Conservation (phyloP, 2,888 invertebrate species). For the Dasysyrphus albostriatus region DNA sequence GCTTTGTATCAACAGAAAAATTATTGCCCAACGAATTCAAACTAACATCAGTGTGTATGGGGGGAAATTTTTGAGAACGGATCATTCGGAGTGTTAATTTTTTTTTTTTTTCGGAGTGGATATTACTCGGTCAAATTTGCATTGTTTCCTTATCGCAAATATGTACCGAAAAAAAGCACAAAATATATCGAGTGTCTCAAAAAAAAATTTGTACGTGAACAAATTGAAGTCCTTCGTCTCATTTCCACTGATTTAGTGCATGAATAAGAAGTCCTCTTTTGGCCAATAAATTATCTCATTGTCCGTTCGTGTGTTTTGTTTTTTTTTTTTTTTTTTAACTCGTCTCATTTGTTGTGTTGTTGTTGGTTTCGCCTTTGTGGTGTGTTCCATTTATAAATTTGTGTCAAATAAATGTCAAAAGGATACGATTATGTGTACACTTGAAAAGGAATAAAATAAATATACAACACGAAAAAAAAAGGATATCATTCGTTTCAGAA, state of each 20-base stretch:
- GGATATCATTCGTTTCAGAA: constrained; percentile 64
- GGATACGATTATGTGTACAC: constrained; percentile 54
- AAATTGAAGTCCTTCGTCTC: not conserved
- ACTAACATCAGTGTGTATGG: not conserved
- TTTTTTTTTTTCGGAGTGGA: constrained; percentile 33
- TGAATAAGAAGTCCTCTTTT: constrained; percentile 22
- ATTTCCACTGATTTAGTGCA: constrained; percentile 17
- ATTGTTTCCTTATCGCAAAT: not conserved
- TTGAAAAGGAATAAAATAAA: constrained; percentile 60
- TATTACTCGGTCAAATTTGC: constrained; percentile 8
- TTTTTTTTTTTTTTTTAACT: not conserved
- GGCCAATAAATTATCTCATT: constrained; percentile 46
- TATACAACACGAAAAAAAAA: constrained; percentile 23
- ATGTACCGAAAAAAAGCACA: not conserved
- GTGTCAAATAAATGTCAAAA: constrained; percentile 74
- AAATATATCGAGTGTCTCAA: constrained; percentile 15
- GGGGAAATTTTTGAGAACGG: not conserved
- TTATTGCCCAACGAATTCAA: constrained; percentile 36
- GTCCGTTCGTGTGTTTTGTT: not conserved
- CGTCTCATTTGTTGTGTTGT: constrained; percentile 8
- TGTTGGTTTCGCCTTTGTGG: not conserved
- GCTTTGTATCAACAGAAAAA: constrained; percentile 40
- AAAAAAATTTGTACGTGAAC: constrained; percentile 2
- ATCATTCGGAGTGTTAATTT: constrained; percentile 34
- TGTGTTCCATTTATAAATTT: constrained; percentile 62